Percentiles rank a stretch among this genome's conserved stretches.
These are phyloP conservation scores for Sus cebifrons DNA, from an alignment of 2,797 vertebrate genomes.

Conservation along the genomic window DNA sequence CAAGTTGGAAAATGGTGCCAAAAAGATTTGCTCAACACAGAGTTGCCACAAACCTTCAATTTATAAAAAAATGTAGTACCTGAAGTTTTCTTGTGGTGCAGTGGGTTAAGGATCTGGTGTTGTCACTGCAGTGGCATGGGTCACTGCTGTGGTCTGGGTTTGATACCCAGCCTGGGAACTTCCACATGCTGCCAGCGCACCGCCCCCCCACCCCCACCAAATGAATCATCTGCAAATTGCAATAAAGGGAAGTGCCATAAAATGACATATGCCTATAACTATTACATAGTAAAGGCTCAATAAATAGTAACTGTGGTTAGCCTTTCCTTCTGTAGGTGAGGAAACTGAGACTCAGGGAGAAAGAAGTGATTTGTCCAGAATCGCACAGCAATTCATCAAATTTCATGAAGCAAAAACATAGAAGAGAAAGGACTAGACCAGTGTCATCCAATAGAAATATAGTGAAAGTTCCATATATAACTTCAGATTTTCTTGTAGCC, in stretches of 20 bases:
- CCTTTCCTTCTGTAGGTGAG: background rate
- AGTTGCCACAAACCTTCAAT: background rate
- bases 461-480: background rate
- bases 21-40: background rate
- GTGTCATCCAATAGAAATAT: background rate
- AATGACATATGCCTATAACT: background rate
- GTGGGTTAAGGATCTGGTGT: too few species aligned
- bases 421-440: background rate
- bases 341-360: background rate
- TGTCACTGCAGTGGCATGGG: too few species aligned
- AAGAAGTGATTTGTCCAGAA: background rate
- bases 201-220: too few species aligned
- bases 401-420: background rate
- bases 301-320: too few species aligned
- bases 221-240: background rate
- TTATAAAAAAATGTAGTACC: background rate
- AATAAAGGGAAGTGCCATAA: background rate
- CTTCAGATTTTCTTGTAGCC: conserved; percentile 21
- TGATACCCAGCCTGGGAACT: too few species aligned
- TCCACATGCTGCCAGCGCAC: too few species aligned
- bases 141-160: too few species aligned
- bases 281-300: background rate
- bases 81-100: too few species aligned
- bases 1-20: background rate
- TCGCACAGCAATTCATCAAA: background rate